Percentiles rank a stretch among this genome's conserved stretches.
These are phyloP conservation scores for Leptogaster cylindrica DNA, from an alignment of 2,888 invertebrate species.

Conservation along the genomic window DNA sequence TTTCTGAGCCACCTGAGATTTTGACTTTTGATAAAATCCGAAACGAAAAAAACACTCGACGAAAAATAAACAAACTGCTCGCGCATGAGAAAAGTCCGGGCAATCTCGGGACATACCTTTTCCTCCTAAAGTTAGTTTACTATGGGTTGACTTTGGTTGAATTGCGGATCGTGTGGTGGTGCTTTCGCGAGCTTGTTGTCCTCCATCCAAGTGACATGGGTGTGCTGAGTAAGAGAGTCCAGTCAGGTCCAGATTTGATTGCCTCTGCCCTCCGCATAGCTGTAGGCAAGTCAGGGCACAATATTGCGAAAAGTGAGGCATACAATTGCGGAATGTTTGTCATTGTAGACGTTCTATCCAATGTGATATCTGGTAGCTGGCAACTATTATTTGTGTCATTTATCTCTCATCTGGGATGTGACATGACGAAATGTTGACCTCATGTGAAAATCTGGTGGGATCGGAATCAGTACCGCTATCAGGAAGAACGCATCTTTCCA, in stretches of 20 bases:
- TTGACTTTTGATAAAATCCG: constrained; percentile 48
- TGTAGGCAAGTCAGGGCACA: constrained; percentile 21
- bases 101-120: too few species aligned
- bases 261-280: background rate
- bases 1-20: constrained; percentile 49
- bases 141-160: background rate
- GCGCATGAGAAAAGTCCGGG: constrained; percentile 38
- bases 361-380: constrained; percentile 27
- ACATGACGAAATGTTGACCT: constrained; percentile 40
- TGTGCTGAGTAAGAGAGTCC: constrained; percentile 23
- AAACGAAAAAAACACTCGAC: constrained; percentile 42
- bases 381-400: constrained; percentile 37
- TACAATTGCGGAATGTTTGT: constrained; percentile 27
- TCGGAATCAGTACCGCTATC: background rate
- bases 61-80: constrained; percentile 36
- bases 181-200: background rate
- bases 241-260: constrained; percentile 26
- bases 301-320: constrained; percentile 22
- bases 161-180: background rate
- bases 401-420: constrained; percentile 40
- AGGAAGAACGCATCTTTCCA: background rate
- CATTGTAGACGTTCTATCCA: constrained; percentile 6
- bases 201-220: constrained; percentile 8
- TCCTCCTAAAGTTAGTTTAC: background rate
- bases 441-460: constrained; percentile 32